A percentile compares a stretch with the other conserved stretches of the same genome.
phyloP scores from a whole-genome alignment of 2,113 vertebrate genomes.

The Gavialis gangeticus region DNA sequence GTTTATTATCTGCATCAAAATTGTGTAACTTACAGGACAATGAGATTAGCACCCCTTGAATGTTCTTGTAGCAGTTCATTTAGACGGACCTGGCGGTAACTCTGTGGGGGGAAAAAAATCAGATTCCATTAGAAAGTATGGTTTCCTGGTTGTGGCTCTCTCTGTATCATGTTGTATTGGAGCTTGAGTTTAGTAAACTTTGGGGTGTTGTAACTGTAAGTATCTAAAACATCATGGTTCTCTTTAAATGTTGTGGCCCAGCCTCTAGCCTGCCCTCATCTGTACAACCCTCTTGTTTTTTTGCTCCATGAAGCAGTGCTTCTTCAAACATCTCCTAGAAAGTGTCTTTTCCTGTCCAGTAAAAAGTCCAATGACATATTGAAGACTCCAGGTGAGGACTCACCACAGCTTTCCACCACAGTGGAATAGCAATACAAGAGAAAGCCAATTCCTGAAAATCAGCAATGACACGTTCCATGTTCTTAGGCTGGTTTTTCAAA shows the following conservation, averaged over 20 bases:
- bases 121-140: neutral
- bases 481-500: neutral
- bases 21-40: slow-evolving; percentile 90
- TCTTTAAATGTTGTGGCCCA: neutral
- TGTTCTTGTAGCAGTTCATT: slow-evolving; percentile 93
- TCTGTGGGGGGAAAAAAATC: slow-evolving; percentile 77
- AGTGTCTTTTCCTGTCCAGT: neutral
- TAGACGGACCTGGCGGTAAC: slow-evolving; percentile 91
- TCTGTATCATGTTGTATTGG: neutral
- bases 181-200: neutral
- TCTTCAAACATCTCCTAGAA: neutral
- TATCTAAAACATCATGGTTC: neutral
- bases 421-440: neutral
- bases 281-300: neutral
- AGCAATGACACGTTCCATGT: neutral
- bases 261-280: neutral
- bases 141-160: neutral
- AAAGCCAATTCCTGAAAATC: slow-evolving; percentile 45
- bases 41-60: slow-evolving; percentile 91
- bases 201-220: neutral
- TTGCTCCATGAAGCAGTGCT: neutral
- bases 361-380: neutral
- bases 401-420: neutral
- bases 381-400: neutral
- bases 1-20: neutral